Percentiles rank a stretch among this genome's conserved stretches.
Evolutionary conservation across 2,113 vertebrate genomes (phyloP).

Genomic region (Nycticebus coucang): DNA sequence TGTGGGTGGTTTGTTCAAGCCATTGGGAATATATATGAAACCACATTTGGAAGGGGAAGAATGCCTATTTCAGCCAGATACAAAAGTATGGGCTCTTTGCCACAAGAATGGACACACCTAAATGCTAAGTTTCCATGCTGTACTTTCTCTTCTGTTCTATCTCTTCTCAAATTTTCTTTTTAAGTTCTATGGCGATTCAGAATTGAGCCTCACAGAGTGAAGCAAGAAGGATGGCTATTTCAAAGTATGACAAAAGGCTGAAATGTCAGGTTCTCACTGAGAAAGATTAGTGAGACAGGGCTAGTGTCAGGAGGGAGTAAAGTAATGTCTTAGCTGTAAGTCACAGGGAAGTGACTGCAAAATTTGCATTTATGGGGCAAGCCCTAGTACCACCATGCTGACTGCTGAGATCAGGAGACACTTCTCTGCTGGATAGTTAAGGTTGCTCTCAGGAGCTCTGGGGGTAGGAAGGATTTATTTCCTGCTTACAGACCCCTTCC

Average conservation of each 20-base stretch:
- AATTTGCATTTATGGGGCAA: background rate
- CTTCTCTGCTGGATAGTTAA: background rate
- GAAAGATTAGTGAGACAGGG: background rate
- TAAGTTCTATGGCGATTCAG: too few relatives aligned
- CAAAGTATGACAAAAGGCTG: background rate
- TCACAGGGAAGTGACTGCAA: background rate
- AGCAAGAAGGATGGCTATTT: background rate
- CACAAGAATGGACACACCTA: background rate
- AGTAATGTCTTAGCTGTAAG: background rate
- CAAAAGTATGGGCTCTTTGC: background rate
- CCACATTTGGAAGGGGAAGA: background rate
- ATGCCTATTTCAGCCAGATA: too few relatives aligned
- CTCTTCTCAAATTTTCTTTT: background rate
- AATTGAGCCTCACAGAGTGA: background rate
- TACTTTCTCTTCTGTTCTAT: background rate
- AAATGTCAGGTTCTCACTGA: background rate
- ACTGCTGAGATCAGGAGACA: background rate
- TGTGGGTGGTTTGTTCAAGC: background rate
- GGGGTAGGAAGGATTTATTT: too few relatives aligned
- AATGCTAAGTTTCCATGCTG: too few relatives aligned
- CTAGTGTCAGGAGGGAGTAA: too few relatives aligned
- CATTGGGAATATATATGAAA: background rate
- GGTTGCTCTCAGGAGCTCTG: too few relatives aligned
- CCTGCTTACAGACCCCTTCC: background rate
- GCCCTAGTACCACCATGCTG: fast-evolving